Percentiles rank a stretch among this genome's conserved stretches.
Conservation (phyloP, 2,797 vertebrate species). For the Dromococcyx pavoninus region DNA sequence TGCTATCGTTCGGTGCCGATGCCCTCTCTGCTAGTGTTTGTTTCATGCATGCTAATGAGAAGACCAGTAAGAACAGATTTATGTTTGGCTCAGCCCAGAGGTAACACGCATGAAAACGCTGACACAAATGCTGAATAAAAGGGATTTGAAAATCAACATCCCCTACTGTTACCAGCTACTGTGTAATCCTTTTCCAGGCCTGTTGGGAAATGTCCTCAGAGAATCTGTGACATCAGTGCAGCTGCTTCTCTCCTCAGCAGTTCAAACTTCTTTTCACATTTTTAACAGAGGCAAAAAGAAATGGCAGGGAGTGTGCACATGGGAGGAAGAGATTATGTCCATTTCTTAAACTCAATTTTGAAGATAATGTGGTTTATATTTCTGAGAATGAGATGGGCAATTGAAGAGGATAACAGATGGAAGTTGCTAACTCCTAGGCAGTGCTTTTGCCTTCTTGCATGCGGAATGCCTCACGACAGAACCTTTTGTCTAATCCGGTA, state of each 20-base stretch:
- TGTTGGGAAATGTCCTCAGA: slow-evolving; percentile 50
- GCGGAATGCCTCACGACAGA: background rate
- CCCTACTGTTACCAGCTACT: slow-evolving; percentile 53
- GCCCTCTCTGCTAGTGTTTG: slow-evolving; percentile 23
- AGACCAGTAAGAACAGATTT: slow-evolving; percentile 29
- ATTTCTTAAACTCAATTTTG: background rate
- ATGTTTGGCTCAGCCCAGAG: slow-evolving; percentile 27
- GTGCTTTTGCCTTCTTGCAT: background rate
- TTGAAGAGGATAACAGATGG: background rate
- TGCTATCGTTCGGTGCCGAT: background rate
- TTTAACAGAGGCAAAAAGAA: background rate
- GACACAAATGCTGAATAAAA: slow-evolving; percentile 69
- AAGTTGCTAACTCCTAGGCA: background rate
- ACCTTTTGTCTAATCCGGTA: background rate
- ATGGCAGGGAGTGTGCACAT: background rate
- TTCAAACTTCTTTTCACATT: slow-evolving; percentile 32
- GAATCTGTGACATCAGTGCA: slow-evolving; percentile 50
- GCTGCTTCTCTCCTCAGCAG: slow-evolving; percentile 27
- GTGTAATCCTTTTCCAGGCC: slow-evolving; percentile 59
- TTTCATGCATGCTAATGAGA: slow-evolving; percentile 62
- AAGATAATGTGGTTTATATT: background rate
- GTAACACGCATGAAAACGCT: slow-evolving; percentile 64
- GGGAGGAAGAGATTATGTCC: background rate
- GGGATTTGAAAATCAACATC: slow-evolving; percentile 65
- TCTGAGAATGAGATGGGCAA: background rate